phyloP scores from a whole-genome alignment of 2,888 invertebrate species.

The Tinea pellionella region DNA sequence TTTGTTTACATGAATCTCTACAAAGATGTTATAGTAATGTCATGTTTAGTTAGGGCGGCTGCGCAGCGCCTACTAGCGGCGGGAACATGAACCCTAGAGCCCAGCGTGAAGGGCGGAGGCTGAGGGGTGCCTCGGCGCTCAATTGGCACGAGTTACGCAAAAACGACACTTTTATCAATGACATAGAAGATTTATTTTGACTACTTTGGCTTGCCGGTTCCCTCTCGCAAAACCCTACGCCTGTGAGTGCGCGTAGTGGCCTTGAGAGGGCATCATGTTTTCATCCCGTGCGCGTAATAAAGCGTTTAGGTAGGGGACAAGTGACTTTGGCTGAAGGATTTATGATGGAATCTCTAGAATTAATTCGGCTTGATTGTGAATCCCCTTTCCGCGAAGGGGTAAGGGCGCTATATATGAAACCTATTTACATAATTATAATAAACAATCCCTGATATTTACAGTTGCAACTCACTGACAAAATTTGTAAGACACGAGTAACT shows the following conservation, averaged over 20 bases:
- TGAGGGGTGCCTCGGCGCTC: conserved; percentile 25
- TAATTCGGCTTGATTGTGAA: conserved; percentile 53
- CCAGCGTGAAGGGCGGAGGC: conserved; percentile 40
- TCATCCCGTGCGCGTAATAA: conserved; percentile 65
- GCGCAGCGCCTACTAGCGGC: conserved; percentile 63
- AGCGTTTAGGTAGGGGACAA: conserved; percentile 59
- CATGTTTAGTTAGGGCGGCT: conserved; percentile 56
- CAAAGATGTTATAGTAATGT: conserved; percentile 34
- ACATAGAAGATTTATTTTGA: conserved; percentile 46
- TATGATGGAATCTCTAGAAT: conserved; percentile 58
- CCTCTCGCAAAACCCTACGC: not conserved
- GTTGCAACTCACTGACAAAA: not conserved
- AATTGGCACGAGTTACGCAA: conserved; percentile 42
- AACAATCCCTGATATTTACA: conserved; percentile 11
- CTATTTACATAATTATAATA: conserved; percentile 21
- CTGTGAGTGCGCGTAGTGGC: conserved; percentile 27
- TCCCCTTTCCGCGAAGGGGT: conserved; percentile 25
- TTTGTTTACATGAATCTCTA: conserved; percentile 58
- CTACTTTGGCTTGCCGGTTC: not conserved
- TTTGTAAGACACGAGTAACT: conserved; percentile 4
- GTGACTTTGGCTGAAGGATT: conserved; percentile 62
- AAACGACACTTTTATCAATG: conserved; percentile 63
- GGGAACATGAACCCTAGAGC: conserved; percentile 30
- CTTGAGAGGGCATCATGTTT: conserved; percentile 64
- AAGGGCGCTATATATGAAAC: conserved; percentile 20